These are phyloP conservation scores for Sitodiplosis mosellana DNA, from an alignment of 1,140 invertebrate genomes.

Conservation along the genomic window DNA sequence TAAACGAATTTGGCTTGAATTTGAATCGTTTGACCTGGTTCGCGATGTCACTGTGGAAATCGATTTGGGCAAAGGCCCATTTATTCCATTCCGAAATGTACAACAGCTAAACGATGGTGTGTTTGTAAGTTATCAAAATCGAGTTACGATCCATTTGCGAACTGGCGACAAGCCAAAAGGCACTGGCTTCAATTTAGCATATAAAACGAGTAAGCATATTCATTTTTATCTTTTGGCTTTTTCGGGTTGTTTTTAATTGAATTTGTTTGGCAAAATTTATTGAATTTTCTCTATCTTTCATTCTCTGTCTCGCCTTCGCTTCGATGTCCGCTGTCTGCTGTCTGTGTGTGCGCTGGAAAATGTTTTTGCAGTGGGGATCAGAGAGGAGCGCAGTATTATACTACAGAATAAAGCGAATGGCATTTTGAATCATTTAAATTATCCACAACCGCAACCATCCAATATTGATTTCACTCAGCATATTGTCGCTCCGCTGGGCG, in stretches of 20 bases:
- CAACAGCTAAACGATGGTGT: constrained; percentile 34
- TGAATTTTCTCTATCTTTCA: background rate
- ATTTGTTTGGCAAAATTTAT: background rate
- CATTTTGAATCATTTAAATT: constrained; percentile 32
- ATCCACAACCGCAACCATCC: constrained; percentile 28
- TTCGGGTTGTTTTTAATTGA: background rate
- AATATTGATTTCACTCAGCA: constrained; percentile 31
- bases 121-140: constrained; percentile 37
- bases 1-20: constrained; percentile 42
- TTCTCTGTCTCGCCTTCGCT: background rate
- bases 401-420: constrained; percentile 13
- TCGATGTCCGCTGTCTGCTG: background rate
- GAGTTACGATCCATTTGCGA: constrained; percentile 31
- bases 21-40: constrained; percentile 36
- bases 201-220: constrained; percentile 32
- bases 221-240: no score
- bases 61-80: constrained; percentile 28
- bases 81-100: constrained; percentile 30
- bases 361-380: constrained; percentile 9
- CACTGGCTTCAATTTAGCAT: constrained; percentile 37
- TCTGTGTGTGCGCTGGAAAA: background rate
- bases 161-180: constrained; percentile 36
- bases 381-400: constrained; percentile 10
- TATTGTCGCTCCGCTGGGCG: constrained; percentile 34
- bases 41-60: constrained; percentile 33